Conservation (phyloP, 2,888 invertebrate genomes). For the Prosopocoilus inquinatus region DNA sequence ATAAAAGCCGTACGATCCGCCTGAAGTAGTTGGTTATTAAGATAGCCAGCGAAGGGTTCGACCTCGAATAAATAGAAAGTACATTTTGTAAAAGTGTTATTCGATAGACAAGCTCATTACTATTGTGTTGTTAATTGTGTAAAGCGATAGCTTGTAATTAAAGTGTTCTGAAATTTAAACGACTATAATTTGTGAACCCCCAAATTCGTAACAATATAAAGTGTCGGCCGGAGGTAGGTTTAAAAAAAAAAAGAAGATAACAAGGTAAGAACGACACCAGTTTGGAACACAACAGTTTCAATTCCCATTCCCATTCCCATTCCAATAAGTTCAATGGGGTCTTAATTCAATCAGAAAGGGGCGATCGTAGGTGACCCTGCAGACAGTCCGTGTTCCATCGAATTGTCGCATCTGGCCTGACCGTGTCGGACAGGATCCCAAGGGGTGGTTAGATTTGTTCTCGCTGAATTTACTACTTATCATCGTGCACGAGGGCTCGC, state of each 20-base stretch:
- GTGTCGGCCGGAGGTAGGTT: too few species aligned
- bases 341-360: constrained; percentile 44
- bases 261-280: constrained; percentile 31
- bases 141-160: too few species aligned
- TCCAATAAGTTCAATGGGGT: constrained; percentile 44
- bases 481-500: neutral
- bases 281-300: constrained; percentile 32
- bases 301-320: constrained; percentile 40
- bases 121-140: too few species aligned
- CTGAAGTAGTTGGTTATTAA: too few species aligned
- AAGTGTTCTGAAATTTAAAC: too few species aligned
- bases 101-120: too few species aligned
- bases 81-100: too few species aligned
- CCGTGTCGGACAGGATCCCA: constrained; percentile 25
- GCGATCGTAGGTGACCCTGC: constrained; percentile 40
- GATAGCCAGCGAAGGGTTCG: too few species aligned
- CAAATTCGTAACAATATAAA: too few species aligned
- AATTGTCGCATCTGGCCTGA: constrained; percentile 46
- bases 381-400: constrained; percentile 43
- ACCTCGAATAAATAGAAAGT: too few species aligned
- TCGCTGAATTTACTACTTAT: constrained; percentile 2
- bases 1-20: too few species aligned
- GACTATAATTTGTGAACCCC: too few species aligned
- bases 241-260: neutral
- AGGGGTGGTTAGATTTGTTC: constrained; percentile 9